phyloP scores from a whole-genome alignment of 2,113 vertebrate genomes.

The Crotalus viridis region DNA sequence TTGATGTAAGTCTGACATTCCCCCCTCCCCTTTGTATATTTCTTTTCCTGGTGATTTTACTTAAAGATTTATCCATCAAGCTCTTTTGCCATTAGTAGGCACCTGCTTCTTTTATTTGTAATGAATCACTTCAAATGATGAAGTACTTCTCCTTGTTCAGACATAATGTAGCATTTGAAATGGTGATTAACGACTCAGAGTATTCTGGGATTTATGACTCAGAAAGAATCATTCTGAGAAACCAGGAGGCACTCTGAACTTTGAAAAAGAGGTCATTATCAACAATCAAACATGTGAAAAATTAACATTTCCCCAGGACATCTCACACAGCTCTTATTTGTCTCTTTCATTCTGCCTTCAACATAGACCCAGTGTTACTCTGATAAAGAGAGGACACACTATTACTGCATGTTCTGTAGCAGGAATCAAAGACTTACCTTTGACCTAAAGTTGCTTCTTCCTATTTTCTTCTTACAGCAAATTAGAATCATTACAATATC shows the following conservation, averaged over 20 bases:
- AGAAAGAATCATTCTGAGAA: not conserved
- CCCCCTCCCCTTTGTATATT: not conserved
- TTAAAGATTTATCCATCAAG: not conserved
- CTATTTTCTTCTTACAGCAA: not conserved
- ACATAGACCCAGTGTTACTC: not conserved
- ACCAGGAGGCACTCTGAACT: not conserved
- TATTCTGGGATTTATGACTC: not conserved
- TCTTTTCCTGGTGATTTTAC: not conserved
- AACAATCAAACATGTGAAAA: not conserved
- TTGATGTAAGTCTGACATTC: not conserved
- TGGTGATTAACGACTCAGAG: not conserved
- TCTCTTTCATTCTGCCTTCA: not conserved
- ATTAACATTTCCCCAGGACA: not conserved
- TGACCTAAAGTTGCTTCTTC: not conserved
- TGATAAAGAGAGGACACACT: not conserved
- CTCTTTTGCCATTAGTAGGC: not conserved
- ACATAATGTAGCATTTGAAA: not conserved
- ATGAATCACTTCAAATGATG: not conserved
- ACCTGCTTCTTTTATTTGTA: not conserved
- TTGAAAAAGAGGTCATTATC: not conserved
- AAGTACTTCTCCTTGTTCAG: not conserved
- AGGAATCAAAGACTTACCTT: not conserved
- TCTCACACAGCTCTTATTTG: not conserved
- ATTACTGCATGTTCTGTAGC: not conserved
- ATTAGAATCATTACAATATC: not conserved